Percentiles rank a stretch among this genome's conserved stretches.
Evolutionary conservation across 2,113 vertebrate genomes (phyloP).

Genomic region (Felis chaus): DNA sequence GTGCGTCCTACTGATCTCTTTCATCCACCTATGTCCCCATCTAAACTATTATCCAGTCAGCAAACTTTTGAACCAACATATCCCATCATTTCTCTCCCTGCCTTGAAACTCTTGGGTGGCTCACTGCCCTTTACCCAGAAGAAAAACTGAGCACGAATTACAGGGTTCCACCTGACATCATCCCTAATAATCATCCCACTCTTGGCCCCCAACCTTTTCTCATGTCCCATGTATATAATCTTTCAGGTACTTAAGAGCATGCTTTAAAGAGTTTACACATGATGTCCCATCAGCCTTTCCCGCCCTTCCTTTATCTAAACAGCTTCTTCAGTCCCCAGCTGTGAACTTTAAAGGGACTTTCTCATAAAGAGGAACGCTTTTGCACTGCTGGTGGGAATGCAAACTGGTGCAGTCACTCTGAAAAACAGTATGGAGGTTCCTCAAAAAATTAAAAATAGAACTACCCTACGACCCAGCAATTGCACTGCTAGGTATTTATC

Average conservation of each 20-base stretch:
- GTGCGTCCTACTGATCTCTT: background rate
- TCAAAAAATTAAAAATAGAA: too few relatives aligned
- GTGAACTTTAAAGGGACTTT: background rate
- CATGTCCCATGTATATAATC: background rate
- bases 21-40: background rate
- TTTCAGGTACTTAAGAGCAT: background rate
- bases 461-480: too few relatives aligned
- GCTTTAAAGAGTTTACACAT: background rate
- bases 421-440: too few relatives aligned
- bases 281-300: background rate
- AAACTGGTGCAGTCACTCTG: too few relatives aligned
- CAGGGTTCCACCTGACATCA: background rate
- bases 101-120: background rate
- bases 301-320: background rate
- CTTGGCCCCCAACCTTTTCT: background rate
- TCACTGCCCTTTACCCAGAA: background rate
- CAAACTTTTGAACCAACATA: background rate
- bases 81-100: background rate
- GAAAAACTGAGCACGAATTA: background rate
- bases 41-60: background rate
- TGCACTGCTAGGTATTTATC: too few relatives aligned
- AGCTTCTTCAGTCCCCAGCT: background rate
- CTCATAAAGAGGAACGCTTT: background rate
- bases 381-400: too few relatives aligned
- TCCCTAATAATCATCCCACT: background rate